Evolutionary conservation across 2,113 vertebrate species (phyloP).

Genomic region (Carollia perspicillata): DNA sequence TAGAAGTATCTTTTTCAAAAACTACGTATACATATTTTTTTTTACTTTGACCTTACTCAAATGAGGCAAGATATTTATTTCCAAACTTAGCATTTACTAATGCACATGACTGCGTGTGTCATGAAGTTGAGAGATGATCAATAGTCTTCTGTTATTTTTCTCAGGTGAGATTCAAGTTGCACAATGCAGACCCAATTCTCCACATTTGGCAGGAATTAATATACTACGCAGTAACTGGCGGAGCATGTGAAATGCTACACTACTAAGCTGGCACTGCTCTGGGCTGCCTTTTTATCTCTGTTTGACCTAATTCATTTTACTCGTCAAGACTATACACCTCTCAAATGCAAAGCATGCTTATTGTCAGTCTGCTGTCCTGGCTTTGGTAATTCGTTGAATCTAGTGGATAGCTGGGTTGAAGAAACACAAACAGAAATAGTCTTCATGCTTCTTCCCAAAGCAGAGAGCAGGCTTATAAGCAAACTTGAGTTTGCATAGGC

Average conservation of each 20-base stretch:
- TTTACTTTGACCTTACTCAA: neutral
- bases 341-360: neutral
- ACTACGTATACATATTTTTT: neutral
- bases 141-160: neutral
- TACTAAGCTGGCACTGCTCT: neutral
- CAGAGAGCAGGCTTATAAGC: neutral
- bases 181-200: neutral
- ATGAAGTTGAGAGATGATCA: neutral
- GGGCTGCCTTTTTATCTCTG: neutral
- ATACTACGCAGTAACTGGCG: neutral
- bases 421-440: neutral
- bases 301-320: neutral
- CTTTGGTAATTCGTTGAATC: neutral
- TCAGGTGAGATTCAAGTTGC: neutral
- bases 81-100: neutral
- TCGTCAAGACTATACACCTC: neutral
- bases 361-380: neutral
- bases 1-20: neutral
- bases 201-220: neutral
- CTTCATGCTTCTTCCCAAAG: neutral
- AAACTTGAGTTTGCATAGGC: neutral
- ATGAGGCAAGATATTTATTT: neutral
- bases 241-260: neutral
- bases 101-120: neutral
- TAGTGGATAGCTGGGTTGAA: neutral